Percentiles rank a stretch among this genome's conserved stretches.
Evolutionary conservation across 2,113 vertebrate species (phyloP).

Genomic region (Menura novaehollandiae): DNA sequence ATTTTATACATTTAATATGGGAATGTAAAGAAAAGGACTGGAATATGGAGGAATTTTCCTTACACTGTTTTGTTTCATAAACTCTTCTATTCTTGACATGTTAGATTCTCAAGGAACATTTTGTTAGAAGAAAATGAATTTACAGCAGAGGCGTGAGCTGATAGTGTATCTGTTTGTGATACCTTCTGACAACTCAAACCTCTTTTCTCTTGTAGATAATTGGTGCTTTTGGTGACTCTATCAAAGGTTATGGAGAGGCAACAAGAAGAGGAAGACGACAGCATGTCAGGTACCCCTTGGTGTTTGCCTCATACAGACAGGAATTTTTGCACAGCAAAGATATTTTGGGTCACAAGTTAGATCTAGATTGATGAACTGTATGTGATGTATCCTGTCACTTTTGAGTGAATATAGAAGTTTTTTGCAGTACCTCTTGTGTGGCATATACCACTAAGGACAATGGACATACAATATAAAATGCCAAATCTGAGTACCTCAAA

Average conservation of each 20-base stretch:
- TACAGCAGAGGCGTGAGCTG: neutral
- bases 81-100: neutral
- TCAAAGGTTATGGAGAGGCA: constrained; percentile 89
- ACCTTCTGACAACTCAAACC: neutral
- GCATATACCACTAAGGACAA: neutral
- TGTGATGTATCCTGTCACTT: neutral
- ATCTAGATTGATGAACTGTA: neutral
- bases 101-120: neutral
- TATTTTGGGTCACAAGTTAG: neutral
- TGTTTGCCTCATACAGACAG: neutral
- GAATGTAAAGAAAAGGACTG: neutral
- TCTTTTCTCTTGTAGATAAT: constrained; percentile 76
- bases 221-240: constrained; percentile 86
- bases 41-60: neutral
- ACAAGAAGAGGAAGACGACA: constrained; percentile 90
- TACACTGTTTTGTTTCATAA: neutral
- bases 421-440: neutral
- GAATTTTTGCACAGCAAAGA: neutral
- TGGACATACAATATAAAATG: neutral
- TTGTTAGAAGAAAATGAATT: neutral
- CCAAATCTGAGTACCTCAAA: neutral
- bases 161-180: neutral
- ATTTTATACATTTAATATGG: neutral
- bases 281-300: constrained; percentile 81
- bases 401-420: neutral